Base-by-base conservation (phyloP, 1,140 invertebrate species). In the Trachelipus rathkii region DNA sequence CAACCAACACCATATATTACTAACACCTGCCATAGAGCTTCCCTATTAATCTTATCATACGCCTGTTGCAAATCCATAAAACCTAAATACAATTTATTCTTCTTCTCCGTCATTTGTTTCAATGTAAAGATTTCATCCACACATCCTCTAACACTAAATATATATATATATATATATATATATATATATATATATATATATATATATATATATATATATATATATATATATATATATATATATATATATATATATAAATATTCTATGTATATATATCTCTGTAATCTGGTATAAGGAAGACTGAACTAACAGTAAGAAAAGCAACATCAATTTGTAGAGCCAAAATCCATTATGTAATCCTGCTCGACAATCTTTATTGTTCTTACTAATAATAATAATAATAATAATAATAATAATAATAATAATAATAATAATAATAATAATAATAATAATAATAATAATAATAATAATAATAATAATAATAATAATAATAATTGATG, bases 301-400 rank as follows among this genome's bases (percentile, higher is more conserved):
- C 76, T 43, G 77, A 79, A 71, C 82, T 81, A n/a, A n/a, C n/a
- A 84, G 73, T n/a, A 70, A 71, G 24, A 83, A 75, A 8, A 84
- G 60, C 11, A 83, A 19, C 13, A 84, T 66, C 4, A 82, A 82
- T 70, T 84, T 84, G 69, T 81, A 81, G 21, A 83, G 73, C 84
- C 84, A 84, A 75, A 82, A 82, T 66, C 85, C 86, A 83, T 86
- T 87, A 68, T 86, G 86, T 44, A 86, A 75, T 24, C 83, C 84
- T 3, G 85, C 86, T 74, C 86, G 80, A 77, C 83, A 86, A 50
- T 84, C 83, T 76, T 83, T 81, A 78, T 86, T n/a, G 81, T 84
- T 10, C 82, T 82, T 8, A 86, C 83, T 81, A 83, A 80, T 82
- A 60, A 15, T 15, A 60, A 60, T 8, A 33, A 33, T 1, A 33